Evolutionary conservation across 2,888 invertebrate species (phyloP), one percentile per base, ranked within the genome.

Genomic region (Caenorhabditis wallacei): DNA sequence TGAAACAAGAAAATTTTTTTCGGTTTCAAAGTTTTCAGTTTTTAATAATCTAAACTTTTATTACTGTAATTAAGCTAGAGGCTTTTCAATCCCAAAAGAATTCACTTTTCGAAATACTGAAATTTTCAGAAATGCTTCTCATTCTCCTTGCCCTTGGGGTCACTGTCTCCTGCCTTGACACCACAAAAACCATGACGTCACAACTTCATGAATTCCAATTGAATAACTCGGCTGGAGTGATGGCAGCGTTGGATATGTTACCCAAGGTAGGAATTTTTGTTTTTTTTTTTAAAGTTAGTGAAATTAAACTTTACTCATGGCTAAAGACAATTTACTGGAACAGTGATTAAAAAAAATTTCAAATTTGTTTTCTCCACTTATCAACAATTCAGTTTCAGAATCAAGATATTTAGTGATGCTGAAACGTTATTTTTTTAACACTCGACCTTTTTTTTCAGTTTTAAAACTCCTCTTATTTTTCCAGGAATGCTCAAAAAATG

Each of bases 201-300:
- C 51, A 71, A 24, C 40, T 79, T 4, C 79, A 79, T 20, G 79
- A 79, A 13, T 66, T 79, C 46, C 79, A 79, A 35, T 40, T 79
- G 24, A 79, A 79, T 40, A 80, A 80, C 18, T 72, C 80, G 13
- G 68, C 68, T n/a, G 68, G 68, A 16, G 72, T 80, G 2, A 66
- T 68, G 68, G 37, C 72, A 0, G 80, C 72, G 3, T 13, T 80
- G 10, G 71, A 80, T 16, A 74, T 74, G 80, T 18, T 80, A 0
- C 80, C 80, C 20, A 80, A 74, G 61, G 80, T 80, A 13, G 0
- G 43, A 4, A 35, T 7, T n/a, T n/a, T n/a, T n/a, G n/a, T n/a
- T n/a, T n/a, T n/a, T n/a, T n/a, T n/a, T 30, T 30, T 30, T 30
- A 40, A 40, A 40, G 16, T 13, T 11, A 10, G 40, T 35, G 4